Evolutionary conservation across 2,797 vertebrate genomes (phyloP).

Genomic region (Pelodytes ibericus): DNA sequence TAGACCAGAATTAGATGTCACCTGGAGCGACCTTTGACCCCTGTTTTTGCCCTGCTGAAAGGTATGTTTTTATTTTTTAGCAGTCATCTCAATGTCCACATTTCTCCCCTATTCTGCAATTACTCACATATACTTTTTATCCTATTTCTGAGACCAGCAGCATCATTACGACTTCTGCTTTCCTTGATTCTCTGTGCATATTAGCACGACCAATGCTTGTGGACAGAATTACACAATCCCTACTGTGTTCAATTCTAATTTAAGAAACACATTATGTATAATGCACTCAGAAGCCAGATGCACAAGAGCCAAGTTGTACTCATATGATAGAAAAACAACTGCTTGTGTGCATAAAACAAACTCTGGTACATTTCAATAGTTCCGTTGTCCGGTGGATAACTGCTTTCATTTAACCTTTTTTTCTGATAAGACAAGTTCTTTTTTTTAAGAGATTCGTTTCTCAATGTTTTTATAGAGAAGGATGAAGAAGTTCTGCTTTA

Average conservation of each 20-base stretch:
- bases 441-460: no score
- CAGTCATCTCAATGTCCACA: no score
- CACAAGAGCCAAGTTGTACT: constrained; percentile 12
- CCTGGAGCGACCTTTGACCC: no score
- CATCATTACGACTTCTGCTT: no score
- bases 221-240: background rate
- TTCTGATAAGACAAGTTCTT: no score
- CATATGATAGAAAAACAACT: background rate
- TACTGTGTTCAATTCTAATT: background rate
- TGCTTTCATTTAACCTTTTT: background rate
- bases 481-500: no score
- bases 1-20: no score
- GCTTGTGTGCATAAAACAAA: background rate
- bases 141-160: background rate
- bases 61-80: no score
- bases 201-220: background rate
- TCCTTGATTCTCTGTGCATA: background rate
- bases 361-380: background rate
- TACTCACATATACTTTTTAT: background rate
- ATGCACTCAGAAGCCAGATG: background rate
- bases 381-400: background rate
- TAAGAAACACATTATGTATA: no score
- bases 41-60: no score
- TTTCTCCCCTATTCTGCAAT: background rate
- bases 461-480: no score